phyloP scores from a whole-genome alignment of 2,113 vertebrate genomes.

The Aptenodytes forsteri region DNA sequence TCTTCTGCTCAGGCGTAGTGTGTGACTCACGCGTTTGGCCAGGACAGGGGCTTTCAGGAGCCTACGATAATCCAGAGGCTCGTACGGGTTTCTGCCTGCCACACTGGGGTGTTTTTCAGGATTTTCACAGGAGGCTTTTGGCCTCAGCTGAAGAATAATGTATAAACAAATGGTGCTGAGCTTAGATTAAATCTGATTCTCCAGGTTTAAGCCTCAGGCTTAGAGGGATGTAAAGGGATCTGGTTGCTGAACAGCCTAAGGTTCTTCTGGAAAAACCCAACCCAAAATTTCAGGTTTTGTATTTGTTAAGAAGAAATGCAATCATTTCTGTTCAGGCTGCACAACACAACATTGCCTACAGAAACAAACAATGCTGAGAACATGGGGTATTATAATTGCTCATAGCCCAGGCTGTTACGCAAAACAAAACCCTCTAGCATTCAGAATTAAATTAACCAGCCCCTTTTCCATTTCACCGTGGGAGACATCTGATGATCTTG shows the following conservation, averaged over 20 bases:
- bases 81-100: neutral
- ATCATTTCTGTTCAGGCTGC: neutral
- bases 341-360: neutral
- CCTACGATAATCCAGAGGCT: rapidly evolving
- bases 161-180: neutral
- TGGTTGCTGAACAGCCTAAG: neutral
- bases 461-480: neutral
- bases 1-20: neutral
- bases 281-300: neutral
- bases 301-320: neutral
- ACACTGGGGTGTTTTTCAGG: neutral
- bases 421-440: neutral
- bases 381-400: neutral
- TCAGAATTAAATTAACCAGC: neutral
- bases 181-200: neutral
- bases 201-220: neutral
- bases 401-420: neutral
- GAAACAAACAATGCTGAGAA: neutral
- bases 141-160: neutral
- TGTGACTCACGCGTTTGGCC: rapidly evolving
- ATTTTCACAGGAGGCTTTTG: neutral
- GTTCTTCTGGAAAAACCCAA: neutral
- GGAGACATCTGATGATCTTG: neutral
- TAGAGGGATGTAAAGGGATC: neutral
- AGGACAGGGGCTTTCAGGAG: neutral